Percentiles rank a stretch among this genome's conserved stretches.
Conservation (phyloP, 2,888 invertebrate genomes). For the Hypercompe scribonia region DNA sequence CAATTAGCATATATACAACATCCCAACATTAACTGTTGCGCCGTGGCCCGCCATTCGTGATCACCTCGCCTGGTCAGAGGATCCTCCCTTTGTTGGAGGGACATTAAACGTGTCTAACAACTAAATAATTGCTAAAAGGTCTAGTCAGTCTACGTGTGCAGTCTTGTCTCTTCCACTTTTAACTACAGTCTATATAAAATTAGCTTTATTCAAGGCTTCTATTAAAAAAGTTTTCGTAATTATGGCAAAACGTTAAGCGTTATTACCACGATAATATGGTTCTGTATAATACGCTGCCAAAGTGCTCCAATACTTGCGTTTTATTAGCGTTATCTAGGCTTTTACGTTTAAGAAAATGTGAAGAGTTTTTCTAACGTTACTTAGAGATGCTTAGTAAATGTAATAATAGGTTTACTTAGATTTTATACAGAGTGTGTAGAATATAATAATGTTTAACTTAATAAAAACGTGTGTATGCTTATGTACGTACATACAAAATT, state of each 20-base stretch:
- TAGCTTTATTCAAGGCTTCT: slow-evolving; percentile 11
- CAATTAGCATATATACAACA: too few relatives aligned
- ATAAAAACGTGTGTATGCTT: not conserved
- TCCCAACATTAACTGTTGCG: too few relatives aligned
- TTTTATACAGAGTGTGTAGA: not conserved
- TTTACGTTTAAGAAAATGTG: not conserved
- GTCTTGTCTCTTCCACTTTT: too few relatives aligned
- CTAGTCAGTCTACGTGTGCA: too few relatives aligned
- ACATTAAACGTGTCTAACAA: too few relatives aligned
- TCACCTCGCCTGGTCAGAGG: too few relatives aligned
- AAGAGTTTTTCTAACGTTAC: not conserved
- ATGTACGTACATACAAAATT: too few relatives aligned
- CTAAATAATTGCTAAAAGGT: too few relatives aligned
- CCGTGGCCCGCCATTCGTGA: too few relatives aligned
- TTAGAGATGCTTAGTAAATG: not conserved
- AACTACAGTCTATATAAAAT: not conserved
- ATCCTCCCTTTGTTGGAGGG: too few relatives aligned
- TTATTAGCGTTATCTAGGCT: not conserved
- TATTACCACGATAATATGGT: slow-evolving; percentile 16
- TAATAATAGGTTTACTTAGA: not conserved
- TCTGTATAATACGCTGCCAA: not conserved
- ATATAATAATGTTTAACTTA: too few relatives aligned
- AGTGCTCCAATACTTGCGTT: not conserved
- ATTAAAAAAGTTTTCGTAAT: slow-evolving; percentile 25
- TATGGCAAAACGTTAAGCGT: slow-evolving; percentile 29